Base-by-base conservation (phyloP, 2,113 vertebrate species). In the Pyrgilauda ruficollis region DNA sequence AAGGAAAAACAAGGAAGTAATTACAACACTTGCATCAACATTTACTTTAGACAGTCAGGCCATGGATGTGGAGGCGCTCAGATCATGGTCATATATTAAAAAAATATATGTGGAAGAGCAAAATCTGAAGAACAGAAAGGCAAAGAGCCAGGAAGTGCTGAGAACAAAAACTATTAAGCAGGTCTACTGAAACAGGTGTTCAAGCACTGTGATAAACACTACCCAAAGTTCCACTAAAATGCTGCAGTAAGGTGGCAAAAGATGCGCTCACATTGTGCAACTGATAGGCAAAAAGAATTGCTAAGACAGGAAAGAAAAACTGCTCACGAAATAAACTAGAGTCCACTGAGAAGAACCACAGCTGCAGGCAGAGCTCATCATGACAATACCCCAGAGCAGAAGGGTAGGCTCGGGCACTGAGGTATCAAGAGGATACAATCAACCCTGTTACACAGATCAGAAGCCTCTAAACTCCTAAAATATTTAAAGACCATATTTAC, bases 361-460 rank as follows among this genome's bases (percentile, higher is more conserved):
- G 37, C 41, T 63, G 16, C 72, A 82, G 24, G 19, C 6, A 43
- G 9, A 56, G 16, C 10, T 78, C 55, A 62, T 23, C 27, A 16
- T 53, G 39, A 35, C 15, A 77, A 4, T 19, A 47, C 12, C 56
- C 28, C 46, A 66, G 15, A 63, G 28, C 31, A 70, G 69, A 77
- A 55, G 7, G 17, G 20, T 49, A 24, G 28, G 18, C 10, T 47
- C 17, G 31, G 39, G 20, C 1, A 1, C 31, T 41, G 14, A 70
- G 11, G 11, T 22, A 72, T 6, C 27, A 72, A 49, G 19, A 41
- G 3, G 4, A 78, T 15, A 62, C 1, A 43, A 4, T 20, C 8
- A 70, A 41, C 6, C 6, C 13, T 68, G 23, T 16, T 9, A 31
- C 4, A 35, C 0, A 0, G 1, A 46, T 2, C 11, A 49, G 59